These are phyloP conservation scores for Diglossa cyanea DNA, from an alignment of 2,797 vertebrate species.

Conservation along the genomic window DNA sequence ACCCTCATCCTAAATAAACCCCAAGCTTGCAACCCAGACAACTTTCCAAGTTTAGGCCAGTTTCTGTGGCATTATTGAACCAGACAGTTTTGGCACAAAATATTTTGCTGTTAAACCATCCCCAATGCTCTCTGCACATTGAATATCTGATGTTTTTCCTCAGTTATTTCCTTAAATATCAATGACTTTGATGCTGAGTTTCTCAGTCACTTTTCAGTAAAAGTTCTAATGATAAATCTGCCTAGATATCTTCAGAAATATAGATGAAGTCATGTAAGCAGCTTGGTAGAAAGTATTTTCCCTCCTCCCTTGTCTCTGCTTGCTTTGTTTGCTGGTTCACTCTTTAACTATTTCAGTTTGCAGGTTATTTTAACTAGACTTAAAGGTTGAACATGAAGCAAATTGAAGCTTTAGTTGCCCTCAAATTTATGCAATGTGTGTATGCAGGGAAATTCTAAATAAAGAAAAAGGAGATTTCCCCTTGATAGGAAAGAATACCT, in stretches of 20 bases:
- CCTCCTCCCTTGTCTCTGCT: accelerated
- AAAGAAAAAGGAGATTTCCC: not conserved
- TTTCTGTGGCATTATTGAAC: not conserved
- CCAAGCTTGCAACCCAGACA: no score
- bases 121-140: not conserved
- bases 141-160: not conserved
- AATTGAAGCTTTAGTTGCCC: not conserved
- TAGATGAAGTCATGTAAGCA: not conserved
- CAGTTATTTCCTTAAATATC: not conserved
- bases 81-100: not conserved
- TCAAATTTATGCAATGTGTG: not conserved
- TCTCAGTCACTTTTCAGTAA: not conserved
- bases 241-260: not conserved
- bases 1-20: no score
- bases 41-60: no score
- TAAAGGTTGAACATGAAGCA: not conserved
- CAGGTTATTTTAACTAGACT: not conserved
- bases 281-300: not conserved
- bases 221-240: not conserved
- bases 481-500: not conserved
- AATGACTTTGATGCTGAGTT: not conserved
- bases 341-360: not conserved
- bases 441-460: not conserved
- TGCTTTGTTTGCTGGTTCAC: not conserved
- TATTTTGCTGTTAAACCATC: not conserved